phyloP scores from a whole-genome alignment of 30 jellyfish, hydroid and myxozoan species.

The Aurelia aurita region DNA sequence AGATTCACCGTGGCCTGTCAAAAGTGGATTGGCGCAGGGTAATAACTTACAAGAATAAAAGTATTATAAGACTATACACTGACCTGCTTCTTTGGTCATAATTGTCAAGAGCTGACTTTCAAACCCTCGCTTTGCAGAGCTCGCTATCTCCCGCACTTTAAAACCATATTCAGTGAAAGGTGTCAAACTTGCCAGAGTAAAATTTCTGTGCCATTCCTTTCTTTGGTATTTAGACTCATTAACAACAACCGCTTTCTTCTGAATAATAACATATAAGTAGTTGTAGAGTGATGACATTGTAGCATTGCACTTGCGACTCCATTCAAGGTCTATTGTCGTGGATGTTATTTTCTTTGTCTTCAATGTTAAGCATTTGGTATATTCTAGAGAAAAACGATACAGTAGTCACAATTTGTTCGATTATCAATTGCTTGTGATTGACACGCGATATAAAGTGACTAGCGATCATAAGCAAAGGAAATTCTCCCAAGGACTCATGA shows the following conservation, averaged over 20 bases:
- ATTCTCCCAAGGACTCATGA: too few species aligned
- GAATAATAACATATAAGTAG: constrained; percentile 43
- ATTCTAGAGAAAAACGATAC: constrained; percentile 29
- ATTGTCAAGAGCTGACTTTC: constrained; percentile 18
- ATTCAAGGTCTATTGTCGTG: not conserved
- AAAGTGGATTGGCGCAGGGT: too few species aligned
- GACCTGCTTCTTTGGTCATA: constrained; percentile 37
- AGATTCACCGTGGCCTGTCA: too few species aligned
- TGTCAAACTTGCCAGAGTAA: not conserved
- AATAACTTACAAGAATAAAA: not conserved
- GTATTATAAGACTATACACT: not conserved
- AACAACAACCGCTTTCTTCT: not conserved
- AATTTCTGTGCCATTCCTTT: not conserved
- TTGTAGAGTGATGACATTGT: not conserved
- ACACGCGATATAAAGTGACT: too few species aligned
- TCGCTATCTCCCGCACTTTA: constrained; percentile 33
- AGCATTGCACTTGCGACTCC: constrained; percentile 43
- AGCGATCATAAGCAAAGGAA: too few species aligned
- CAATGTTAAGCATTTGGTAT: constrained; percentile 20
- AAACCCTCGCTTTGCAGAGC: constrained; percentile 7
- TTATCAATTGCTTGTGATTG: too few species aligned
- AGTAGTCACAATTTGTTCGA: too few species aligned
- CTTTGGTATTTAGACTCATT: constrained; percentile 6
- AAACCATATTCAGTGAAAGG: constrained; percentile 43
- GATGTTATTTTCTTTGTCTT: not conserved